These are phyloP conservation scores for Drosophila triauraria DNA, from an alignment of 1,140 invertebrate species.

Conservation along the genomic window DNA sequence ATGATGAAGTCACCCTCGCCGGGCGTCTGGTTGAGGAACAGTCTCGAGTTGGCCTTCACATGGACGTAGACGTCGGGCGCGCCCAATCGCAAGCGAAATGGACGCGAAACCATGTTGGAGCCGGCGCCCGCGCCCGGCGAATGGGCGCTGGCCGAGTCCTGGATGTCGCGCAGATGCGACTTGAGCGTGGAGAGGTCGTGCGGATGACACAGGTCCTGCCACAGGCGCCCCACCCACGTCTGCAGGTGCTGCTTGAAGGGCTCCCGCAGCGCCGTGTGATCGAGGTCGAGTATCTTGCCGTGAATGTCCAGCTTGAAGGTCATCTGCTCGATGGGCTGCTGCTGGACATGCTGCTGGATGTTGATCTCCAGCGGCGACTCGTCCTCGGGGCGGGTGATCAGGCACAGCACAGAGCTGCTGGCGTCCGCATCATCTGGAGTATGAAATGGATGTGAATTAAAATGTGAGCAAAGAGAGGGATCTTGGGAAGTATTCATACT, in stretches of 20 bases:
- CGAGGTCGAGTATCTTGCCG: slow-evolving; percentile 93
- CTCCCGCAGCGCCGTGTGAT: slow-evolving; percentile 89
- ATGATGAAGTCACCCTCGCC: slow-evolving; percentile 94
- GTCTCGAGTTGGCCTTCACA: slow-evolving; percentile 94
- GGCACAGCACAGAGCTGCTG: slow-evolving; percentile 88
- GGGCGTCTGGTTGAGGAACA: slow-evolving; percentile 90
- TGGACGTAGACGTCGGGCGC: slow-evolving; percentile 91
- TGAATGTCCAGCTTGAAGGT: slow-evolving; percentile 95
- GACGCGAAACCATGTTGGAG: slow-evolving; percentile 86
- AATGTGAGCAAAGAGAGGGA: slow-evolving; percentile 31
- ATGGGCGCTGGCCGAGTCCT: slow-evolving; percentile 86
- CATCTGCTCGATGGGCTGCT: slow-evolving; percentile 92
- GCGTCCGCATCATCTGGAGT: slow-evolving; percentile 90
- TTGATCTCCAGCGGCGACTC: slow-evolving; percentile 88
- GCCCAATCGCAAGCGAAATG: slow-evolving; percentile 91
- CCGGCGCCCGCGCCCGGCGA: slow-evolving; percentile 61
- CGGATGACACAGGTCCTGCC: slow-evolving; percentile 92
- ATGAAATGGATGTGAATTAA: background rate
- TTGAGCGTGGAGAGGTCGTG: slow-evolving; percentile 90
- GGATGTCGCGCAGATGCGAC: slow-evolving; percentile 91
- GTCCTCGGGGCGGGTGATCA: slow-evolving; percentile 94
- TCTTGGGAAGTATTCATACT: slow-evolving; percentile 3
- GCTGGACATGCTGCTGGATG: slow-evolving; percentile 85
- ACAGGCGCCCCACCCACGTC: slow-evolving; percentile 86
- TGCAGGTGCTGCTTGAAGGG: slow-evolving; percentile 89